Percentiles rank a stretch among this genome's conserved stretches.
Evolutionary conservation across 2,888 invertebrate species (phyloP).

Genomic region (Caenorhabditis wallacei): DNA sequence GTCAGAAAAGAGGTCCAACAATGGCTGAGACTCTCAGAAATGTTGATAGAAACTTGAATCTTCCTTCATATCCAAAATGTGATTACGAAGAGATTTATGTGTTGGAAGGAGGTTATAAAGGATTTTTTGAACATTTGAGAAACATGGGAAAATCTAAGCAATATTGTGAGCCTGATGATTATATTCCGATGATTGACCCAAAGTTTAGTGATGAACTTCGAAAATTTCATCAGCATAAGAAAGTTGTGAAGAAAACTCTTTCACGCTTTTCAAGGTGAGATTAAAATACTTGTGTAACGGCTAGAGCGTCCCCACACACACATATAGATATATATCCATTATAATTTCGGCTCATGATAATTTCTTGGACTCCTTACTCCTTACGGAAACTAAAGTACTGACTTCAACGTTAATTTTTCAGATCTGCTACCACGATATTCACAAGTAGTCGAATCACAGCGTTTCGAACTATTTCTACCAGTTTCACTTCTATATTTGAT

Average conservation of each 20-base stretch:
- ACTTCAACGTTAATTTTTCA: no score
- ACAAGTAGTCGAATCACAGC: no score
- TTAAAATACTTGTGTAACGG: no score
- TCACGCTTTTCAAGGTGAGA: no score
- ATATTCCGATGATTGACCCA: slow-evolving; percentile 58
- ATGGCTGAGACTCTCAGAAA: slow-evolving; percentile 90
- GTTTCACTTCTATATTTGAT: no score
- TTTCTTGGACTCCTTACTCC: no score
- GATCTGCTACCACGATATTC: no score
- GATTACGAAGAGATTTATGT: slow-evolving; percentile 95
- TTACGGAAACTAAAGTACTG: no score
- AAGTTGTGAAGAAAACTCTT: background rate
- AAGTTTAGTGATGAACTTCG: slow-evolving; percentile 32
- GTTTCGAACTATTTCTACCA: no score
- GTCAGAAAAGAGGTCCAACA: slow-evolving; percentile 94
- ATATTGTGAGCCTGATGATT: slow-evolving; percentile 56
- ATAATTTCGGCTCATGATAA: no score
- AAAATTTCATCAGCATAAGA: background rate
- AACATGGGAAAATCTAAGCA: background rate
- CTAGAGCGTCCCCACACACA: no score
- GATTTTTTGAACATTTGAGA: slow-evolving; percentile 85
- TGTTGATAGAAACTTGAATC: slow-evolving; percentile 90
- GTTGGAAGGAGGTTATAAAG: slow-evolving; percentile 92
- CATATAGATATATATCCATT: no score
- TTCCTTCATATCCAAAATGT: slow-evolving; percentile 87